Percentiles rank a stretch among this genome's conserved stretches.
Conservation (phyloP, 2,113 vertebrate species). For the Bubalus kerabau region DNA sequence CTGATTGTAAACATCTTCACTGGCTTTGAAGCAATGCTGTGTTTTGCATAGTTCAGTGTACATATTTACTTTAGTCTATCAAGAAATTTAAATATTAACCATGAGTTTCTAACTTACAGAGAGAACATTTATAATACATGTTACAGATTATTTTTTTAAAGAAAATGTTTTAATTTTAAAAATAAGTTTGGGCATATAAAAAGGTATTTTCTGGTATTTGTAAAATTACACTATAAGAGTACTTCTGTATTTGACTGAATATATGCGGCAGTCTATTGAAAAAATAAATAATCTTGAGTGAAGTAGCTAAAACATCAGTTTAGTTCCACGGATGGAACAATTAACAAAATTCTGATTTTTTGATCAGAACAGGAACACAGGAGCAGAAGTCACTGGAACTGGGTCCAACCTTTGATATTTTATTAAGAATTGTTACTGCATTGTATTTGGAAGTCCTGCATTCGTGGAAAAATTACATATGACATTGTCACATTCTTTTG, state of each 20-base stretch:
- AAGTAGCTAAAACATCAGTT: not conserved
- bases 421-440: not conserved
- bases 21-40: not conserved
- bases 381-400: not conserved
- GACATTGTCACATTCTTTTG: not conserved
- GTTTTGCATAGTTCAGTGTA: not conserved
- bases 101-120: not conserved
- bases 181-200: not conserved
- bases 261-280: not conserved
- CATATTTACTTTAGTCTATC: not conserved
- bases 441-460: not conserved
- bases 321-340: too few relatives aligned
- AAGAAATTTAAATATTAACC: not conserved
- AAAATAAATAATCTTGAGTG: not conserved
- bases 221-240: not conserved
- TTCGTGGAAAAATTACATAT: not conserved
- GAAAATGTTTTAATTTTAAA: not conserved
- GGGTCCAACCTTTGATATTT: not conserved
- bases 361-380: not conserved
- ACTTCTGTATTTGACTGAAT: not conserved
- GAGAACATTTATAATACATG: not conserved
- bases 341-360: not conserved
- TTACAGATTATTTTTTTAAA: not conserved
- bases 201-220: not conserved
- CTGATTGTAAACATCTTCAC: rapidly evolving